Base-by-base conservation (phyloP, 2,113 vertebrate species). In the Gallinago paraguaiae region DNA sequence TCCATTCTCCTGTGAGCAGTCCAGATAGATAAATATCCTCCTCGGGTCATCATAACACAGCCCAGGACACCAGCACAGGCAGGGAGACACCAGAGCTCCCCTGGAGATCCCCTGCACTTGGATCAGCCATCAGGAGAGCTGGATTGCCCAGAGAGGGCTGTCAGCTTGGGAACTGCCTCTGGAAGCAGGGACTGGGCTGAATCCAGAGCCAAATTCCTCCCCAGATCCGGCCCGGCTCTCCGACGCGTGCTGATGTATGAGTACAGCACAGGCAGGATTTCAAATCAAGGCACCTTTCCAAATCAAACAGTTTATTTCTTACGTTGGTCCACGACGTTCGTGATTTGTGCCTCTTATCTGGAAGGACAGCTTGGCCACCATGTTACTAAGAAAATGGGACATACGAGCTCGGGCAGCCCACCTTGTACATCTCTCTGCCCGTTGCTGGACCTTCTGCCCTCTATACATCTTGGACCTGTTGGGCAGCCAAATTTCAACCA, bases 211-310 rank as follows among this genome's bases (percentile, higher is more conserved):
- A 76, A 89, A 92, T 65, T 76, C 86, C 91, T 69, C 37, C 54
- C 54, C 28, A 7, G 24, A 20, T 17, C 59, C 88, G 65, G 43
- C 92, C 60, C 1, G 0, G 8, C 23, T 79, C 76, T 92, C 48
- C n/a, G 6, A 90, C 3, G 1, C 63, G 41, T 0, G 0, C 50
- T 16, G 75, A 11, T 67, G 53, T 8, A 18, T 0, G 5, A 71
- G 41, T 12, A 39, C 35, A 63, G 53, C 68, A 33, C 30, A 6
- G 53, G 56, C 43, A 91, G 77, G 72, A 17, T 31, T 41, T 56
- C 17, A 41, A 43, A 46, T 4, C 25, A 5, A 86, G 72, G 76
- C 35, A 4, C 15, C 5, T 31, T 59, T 94, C 88, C 92, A 95
- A 93, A 82, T 3, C 69, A 88, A 93, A 90, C 90, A 74, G 50